These are phyloP conservation scores for Caenorhabditis sinica DNA, from an alignment of 2,888 invertebrate genomes.

Conservation along the genomic window DNA sequence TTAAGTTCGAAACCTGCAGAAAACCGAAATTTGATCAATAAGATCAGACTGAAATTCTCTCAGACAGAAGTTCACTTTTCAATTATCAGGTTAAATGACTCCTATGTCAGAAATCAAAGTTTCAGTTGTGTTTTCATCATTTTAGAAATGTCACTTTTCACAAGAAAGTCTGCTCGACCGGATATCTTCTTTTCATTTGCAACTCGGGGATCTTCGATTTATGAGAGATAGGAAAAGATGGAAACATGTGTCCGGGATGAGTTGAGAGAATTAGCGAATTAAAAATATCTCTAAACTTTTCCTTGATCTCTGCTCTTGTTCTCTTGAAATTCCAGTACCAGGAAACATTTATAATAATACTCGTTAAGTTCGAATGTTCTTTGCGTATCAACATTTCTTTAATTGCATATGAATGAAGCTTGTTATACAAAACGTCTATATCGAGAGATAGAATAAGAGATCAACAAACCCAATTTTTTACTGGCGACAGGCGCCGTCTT, in stretches of 20 bases:
- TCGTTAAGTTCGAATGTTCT: slow-evolving; percentile 1
- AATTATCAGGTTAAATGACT: not conserved
- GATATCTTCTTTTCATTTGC: slow-evolving; percentile 2
- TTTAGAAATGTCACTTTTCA: no score
- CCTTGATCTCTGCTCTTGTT: slow-evolving; percentile 30
- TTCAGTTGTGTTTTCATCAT: not conserved
- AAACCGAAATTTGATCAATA: not conserved
- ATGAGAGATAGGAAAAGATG: not conserved
- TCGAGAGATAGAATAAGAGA: slow-evolving; percentile 51
- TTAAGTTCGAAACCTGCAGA: no score
- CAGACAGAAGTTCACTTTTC: no score
- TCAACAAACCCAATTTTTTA: slow-evolving; percentile 44
- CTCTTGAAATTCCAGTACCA: slow-evolving; percentile 8
- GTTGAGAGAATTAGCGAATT: slow-evolving; percentile 26
- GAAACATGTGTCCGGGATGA: not conserved
- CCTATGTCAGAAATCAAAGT: not conserved
- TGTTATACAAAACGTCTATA: slow-evolving; percentile 33
- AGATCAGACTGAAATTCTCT: not conserved
- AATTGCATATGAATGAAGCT: slow-evolving; percentile 38
- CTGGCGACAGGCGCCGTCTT: slow-evolving; percentile 14
- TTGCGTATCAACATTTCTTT: slow-evolving; percentile 11
- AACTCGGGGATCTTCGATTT: slow-evolving; percentile 15
- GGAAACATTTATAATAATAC: slow-evolving; percentile 14
- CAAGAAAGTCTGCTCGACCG: not conserved
- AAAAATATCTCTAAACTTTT: slow-evolving; percentile 1